phyloP scores from a whole-genome alignment of 2,797 vertebrate species.

The Botia kubotai region DNA sequence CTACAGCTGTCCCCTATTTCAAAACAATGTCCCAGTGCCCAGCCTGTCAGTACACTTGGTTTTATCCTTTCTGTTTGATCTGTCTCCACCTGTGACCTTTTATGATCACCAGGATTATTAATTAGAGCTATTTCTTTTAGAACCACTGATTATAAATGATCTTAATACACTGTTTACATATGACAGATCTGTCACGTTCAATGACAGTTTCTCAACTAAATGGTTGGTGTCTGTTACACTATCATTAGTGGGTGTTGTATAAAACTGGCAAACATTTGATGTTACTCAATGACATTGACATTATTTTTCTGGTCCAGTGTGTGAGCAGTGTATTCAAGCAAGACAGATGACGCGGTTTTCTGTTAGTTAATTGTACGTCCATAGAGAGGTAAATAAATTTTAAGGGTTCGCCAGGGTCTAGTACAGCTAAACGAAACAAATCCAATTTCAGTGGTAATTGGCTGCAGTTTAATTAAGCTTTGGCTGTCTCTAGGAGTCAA shows the following conservation, averaged over 20 bases:
- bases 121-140: too few relatives aligned
- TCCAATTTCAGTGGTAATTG: conserved; percentile 24
- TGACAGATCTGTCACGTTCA: not conserved
- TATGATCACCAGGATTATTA: too few relatives aligned
- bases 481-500: not conserved
- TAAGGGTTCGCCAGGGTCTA: not conserved
- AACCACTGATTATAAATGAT: too few relatives aligned
- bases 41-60: too few relatives aligned
- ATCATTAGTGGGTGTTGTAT: not conserved
- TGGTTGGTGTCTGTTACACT: not conserved
- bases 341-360: conserved; percentile 19
- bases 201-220: conserved; percentile 5
- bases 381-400: conserved; percentile 19
- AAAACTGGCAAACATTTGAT: conserved; percentile 29
- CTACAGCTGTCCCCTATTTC: not conserved
- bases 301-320: not conserved
- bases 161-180: conserved; percentile 4
- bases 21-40: not conserved
- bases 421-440: conserved; percentile 23
- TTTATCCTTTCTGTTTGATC: too few relatives aligned
- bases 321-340: conserved; percentile 17
- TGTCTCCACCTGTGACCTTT: too few relatives aligned
- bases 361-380: conserved; percentile 11
- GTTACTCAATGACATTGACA: conserved; percentile 20
- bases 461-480: conserved; percentile 19